These are phyloP conservation scores for Xylota segnis DNA, from an alignment of 2,888 invertebrate species.

Conservation along the genomic window DNA sequence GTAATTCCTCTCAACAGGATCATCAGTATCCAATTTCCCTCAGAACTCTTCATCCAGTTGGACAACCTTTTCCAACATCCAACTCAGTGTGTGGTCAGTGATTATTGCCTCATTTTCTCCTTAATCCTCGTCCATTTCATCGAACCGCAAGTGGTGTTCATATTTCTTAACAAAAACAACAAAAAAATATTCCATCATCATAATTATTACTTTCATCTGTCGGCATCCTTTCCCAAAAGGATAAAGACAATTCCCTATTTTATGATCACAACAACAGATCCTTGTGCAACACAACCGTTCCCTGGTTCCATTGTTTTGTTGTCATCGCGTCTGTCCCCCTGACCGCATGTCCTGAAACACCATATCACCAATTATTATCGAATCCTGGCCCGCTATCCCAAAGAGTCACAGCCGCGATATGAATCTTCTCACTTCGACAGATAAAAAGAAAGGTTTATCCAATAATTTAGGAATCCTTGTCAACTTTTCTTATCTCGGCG, in stretches of 20 bases:
- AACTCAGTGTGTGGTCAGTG: conserved; percentile 56
- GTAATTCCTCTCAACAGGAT: background rate
- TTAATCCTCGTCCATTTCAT: conserved; percentile 56
- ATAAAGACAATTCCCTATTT: conserved; percentile 68
- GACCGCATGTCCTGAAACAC: conserved; percentile 47
- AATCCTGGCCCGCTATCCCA: conserved; percentile 2
- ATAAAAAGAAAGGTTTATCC: conserved; percentile 21
- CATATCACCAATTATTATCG: conserved; percentile 59
- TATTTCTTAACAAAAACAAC: conserved; percentile 9
- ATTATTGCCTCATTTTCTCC: conserved; percentile 35
- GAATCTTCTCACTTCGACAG: conserved; percentile 71
- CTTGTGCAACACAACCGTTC: conserved; percentile 46
- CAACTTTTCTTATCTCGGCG: conserved; percentile 56
- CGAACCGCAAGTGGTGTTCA: conserved; percentile 37
- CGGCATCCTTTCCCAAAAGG: conserved; percentile 47
- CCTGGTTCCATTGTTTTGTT: conserved; percentile 55
- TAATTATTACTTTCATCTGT: conserved; percentile 61
- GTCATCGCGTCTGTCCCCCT: conserved; percentile 64
- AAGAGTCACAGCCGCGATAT: conserved; percentile 55
- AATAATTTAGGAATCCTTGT: conserved; percentile 37
- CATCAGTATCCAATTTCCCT: background rate
- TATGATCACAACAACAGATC: conserved; percentile 57
- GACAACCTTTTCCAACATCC: background rate
- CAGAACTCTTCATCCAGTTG: conserved; percentile 3
- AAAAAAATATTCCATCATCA: conserved; percentile 26